A percentile compares a stretch with the other conserved stretches of the same genome.
Conservation (phyloP, 2,888 invertebrate species). For the Cosmorhoe ocellata region DNA sequence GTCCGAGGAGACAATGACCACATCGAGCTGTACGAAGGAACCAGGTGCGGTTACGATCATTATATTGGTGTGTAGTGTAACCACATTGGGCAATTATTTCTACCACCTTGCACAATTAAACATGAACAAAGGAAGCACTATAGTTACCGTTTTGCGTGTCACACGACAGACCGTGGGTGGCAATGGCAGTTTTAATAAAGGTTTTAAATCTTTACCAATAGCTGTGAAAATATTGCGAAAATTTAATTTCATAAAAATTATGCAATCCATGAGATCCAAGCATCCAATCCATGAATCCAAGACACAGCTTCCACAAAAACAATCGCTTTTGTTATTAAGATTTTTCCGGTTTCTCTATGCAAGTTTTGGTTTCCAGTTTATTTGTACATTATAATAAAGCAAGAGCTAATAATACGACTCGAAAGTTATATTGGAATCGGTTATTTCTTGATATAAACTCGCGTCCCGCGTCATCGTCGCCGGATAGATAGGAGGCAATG, state of each 20-base stretch:
- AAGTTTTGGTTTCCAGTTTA: not conserved
- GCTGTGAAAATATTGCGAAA: not conserved
- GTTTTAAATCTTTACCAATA: conserved; percentile 28
- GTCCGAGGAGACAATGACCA: conserved; percentile 69
- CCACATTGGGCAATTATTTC: conserved; percentile 69
- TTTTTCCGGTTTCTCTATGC: not conserved
- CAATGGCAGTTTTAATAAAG: conserved; percentile 39
- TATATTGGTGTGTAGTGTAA: conserved; percentile 61
- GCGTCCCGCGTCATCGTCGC: conserved; percentile 55
- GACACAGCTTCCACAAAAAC: not conserved
- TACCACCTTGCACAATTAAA: conserved; percentile 67
- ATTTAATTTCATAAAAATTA: not conserved
- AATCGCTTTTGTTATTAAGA: not conserved
- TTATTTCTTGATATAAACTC: conserved; percentile 52
- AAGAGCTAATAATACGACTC: not conserved
- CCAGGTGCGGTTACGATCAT: conserved; percentile 60
- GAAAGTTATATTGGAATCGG: conserved; percentile 27
- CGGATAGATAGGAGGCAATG: conserved; percentile 70
- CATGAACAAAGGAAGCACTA: conserved; percentile 68
- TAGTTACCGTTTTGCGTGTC: conserved; percentile 64
- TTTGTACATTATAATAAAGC: not conserved
- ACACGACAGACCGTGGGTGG: conserved; percentile 64
- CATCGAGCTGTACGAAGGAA: conserved; percentile 45
- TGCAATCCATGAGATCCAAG: not conserved
- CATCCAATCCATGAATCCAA: too few relatives aligned